Conservation (phyloP, 2,888 invertebrate species). For the Podabrus alpinus region DNA sequence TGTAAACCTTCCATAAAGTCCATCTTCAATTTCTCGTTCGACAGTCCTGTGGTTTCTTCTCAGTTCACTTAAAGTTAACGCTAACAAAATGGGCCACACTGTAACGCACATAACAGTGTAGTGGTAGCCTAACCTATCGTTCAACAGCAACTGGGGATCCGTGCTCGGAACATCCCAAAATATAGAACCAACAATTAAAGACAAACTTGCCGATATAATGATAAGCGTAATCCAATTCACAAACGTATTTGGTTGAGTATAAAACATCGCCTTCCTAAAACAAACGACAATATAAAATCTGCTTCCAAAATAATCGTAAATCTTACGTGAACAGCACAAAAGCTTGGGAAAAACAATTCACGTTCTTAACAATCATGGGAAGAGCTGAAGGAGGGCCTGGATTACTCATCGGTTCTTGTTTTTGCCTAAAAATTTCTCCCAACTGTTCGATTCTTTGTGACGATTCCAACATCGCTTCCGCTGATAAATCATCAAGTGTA, state of each 20-base stretch:
- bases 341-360: constrained; percentile 71
- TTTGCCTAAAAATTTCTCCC: constrained; percentile 77
- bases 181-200: constrained; percentile 81
- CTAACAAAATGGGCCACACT: constrained; percentile 77
- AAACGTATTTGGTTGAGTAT: constrained; percentile 84
- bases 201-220: constrained; percentile 79
- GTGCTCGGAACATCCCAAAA: constrained; percentile 87
- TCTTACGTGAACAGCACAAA: constrained; percentile 69
- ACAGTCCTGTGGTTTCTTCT: constrained; percentile 65
- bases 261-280: constrained; percentile 68
- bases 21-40: constrained; percentile 79
- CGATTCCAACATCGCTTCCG: constrained; percentile 93
- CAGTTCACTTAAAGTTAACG: constrained; percentile 64
- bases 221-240: constrained; percentile 79
- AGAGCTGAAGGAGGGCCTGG: constrained; percentile 81
- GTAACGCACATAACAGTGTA: constrained; percentile 79
- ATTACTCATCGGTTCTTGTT: constrained; percentile 66
- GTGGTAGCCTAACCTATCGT: constrained; percentile 85
- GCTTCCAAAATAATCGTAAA: neutral
- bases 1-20: constrained; percentile 77
- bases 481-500: constrained; percentile 89
- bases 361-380: constrained; percentile 67
- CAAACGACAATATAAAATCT: neutral
- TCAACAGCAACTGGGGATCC: constrained; percentile 72
- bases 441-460: constrained; percentile 90